Evolutionary conservation across 2,797 vertebrate species (phyloP), one percentile per base, ranked within the genome.

Genomic region (Lithobates sylvaticus): DNA sequence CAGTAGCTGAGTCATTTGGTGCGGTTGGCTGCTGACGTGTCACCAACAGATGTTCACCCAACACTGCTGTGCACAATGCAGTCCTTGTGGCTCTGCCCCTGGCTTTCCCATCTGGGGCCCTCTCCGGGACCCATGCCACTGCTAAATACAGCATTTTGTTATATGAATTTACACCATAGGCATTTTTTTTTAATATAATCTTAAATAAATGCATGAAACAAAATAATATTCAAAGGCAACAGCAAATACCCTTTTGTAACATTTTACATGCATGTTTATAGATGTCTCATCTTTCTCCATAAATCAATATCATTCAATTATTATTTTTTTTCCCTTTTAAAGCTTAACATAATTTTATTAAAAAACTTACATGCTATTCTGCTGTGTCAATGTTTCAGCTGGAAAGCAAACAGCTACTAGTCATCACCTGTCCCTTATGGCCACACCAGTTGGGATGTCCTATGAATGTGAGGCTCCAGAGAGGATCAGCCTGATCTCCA

Each of bases 381-480:
- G 18, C 21, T 84, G 3, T 42, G 54, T 61, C 18, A 61, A 23
- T 61, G 54, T 69, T 9, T 21, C 78, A 99, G 98, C 96, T 13
- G 96, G 96, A 79, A 99, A 96, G 90, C 96, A 98, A 94, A 98
- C 96, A 0, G 97, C 97, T 90, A 98, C 89, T 89, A 97, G 96
- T 0, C 97, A 95, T 88, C 95, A 36, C 13, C 95, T 99, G 42
- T 97, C 97, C 0, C 97, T 96, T 68, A 93, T 99, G 90, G 95
- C 97, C 90, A 99, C 98, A 77, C 98, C 98, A 0, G 95, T 93
- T 0, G 97, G 97, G 12, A 97, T 70, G 83, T 98, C 98, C 32
- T 99, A 94, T 0, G 89, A 96, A 90, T 99, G 98, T 90, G 83
- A 94, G 39, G 97, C 98, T 0, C 95, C 97, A 90, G 96, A 99